These are phyloP conservation scores for Zaprionus tsacasi DNA, from an alignment of 1,140 invertebrate genomes.

Conservation along the genomic window DNA sequence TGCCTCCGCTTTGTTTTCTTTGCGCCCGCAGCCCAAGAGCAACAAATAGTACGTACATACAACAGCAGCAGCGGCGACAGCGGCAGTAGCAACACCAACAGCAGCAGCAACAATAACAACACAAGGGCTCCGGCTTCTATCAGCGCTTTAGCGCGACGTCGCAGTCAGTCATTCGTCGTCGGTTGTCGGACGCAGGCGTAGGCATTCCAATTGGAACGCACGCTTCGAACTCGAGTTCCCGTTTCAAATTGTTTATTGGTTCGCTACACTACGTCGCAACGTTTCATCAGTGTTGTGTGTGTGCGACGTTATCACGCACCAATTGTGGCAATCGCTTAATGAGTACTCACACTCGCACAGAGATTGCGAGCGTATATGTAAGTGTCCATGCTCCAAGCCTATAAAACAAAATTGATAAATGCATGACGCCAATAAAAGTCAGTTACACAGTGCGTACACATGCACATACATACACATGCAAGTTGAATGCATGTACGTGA, in stretches of 20 bases:
- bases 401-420: constrained; percentile 74
- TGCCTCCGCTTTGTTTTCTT: constrained; percentile 65
- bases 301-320: constrained; percentile 65
- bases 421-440: constrained; percentile 59
- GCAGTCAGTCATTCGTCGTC: constrained; percentile 75
- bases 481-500: constrained; percentile 22
- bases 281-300: constrained; percentile 21
- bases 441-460: constrained; percentile 22
- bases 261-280: constrained; percentile 33
- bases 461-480: constrained; percentile 1
- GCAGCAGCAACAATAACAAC: constrained; percentile 38
- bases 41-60: constrained; percentile 45
- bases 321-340: constrained; percentile 65
- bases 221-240: constrained; percentile 66
- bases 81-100: constrained; percentile 28
- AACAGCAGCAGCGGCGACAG: constrained; percentile 30
- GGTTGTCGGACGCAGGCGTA: constrained; percentile 67
- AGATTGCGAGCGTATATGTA: constrained; percentile 18
- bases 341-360: constrained; percentile 46
- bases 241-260: constrained; percentile 57
- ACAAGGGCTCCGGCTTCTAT: constrained; percentile 61
- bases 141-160: constrained; percentile 70
- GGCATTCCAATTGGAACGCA: constrained; percentile 67
- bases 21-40: constrained; percentile 59
- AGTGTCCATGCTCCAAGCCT: constrained; percentile 24